Base-by-base conservation (phyloP, 2,113 vertebrate genomes). In the Collichthys lucidus region DNA sequence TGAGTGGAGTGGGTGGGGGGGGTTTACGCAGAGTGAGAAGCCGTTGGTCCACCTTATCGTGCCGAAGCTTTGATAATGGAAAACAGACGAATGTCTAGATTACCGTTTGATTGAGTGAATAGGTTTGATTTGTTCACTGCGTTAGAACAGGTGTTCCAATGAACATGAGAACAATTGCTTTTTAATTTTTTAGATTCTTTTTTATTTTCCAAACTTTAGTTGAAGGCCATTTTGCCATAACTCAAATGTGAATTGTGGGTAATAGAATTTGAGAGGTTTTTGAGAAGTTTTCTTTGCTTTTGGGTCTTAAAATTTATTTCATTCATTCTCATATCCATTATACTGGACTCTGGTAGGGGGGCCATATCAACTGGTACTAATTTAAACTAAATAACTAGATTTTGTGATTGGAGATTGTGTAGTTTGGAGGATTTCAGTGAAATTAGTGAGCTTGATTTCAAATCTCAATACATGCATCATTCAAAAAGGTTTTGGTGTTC, bases 21-120 rank as follows among this genome's bases (percentile, higher is more conserved):
- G 35, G 44, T 42, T 63, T 46, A 53, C 57, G 64, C 52, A 9
- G 74, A 59, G 66, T 14, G 42, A 60, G 52, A 61, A 75, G 74
- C 29, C 15, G 63, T 62, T 22, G 57, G 47, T 60, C 42, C 4
- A 24, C 7, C 4, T 68, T 70, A 80, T 77, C 11, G 57, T 55
- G 40, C 17, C 29, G 59, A 19, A 31, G 65, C 46, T 59, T 69
- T 81, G 55, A 74, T 83, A 50, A 82, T 77, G 49, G 66, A 62
- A 84, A 79, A 77, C 63, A 12, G 63, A 70, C 64, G 11, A 31
- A n/a, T 73, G 50, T 70, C 52, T 55, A 20, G 9, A 46, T 17
- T 53, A 4, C 15, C 16, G 50, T 76, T 62, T 73, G 17, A 44
- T 81, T 63, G n/a, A 66, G 42, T 63, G 56, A 78, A 52, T 12